phyloP scores from a whole-genome alignment of 2,888 invertebrate species.

The Caprella mutica region DNA sequence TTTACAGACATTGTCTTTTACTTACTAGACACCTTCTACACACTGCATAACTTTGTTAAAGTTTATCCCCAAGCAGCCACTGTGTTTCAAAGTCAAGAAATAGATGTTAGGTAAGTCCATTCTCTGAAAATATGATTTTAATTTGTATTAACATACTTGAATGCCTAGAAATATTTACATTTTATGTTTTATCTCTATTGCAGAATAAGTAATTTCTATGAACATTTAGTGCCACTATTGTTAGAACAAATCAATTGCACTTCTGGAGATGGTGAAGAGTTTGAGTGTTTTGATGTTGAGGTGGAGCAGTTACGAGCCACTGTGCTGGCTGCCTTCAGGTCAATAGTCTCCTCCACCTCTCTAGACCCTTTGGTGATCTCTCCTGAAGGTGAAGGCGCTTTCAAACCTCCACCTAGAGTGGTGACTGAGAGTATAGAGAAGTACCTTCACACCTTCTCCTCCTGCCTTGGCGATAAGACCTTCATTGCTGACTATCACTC shows the following conservation, averaged over 20 bases:
- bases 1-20: conserved; percentile 35
- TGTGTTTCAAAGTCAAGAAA: conserved; percentile 37
- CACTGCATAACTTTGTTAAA: conserved; percentile 40
- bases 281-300: too few species aligned
- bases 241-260: conserved; percentile 10
- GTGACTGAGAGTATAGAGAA: conserved; percentile 38
- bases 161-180: too few species aligned
- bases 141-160: too few species aligned
- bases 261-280: too few species aligned
- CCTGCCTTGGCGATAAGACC: conserved; percentile 46
- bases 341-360: conserved; percentile 16
- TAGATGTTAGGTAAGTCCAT: conserved; percentile 22
- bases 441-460: conserved; percentile 44
- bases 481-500: conserved; percentile 60
- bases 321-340: conserved; percentile 18
- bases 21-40: conserved; percentile 40
- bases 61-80: conserved; percentile 39
- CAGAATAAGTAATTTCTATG: conserved; percentile 66
- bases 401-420: not conserved
- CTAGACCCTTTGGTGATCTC: not conserved
- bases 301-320: conserved; percentile 11
- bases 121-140: not conserved
- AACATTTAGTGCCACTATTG: conserved; percentile 58
- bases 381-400: not conserved
- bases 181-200: conserved; percentile 37